These are phyloP conservation scores for Xiphophorus couchianus DNA, from an alignment of 2,113 vertebrate genomes.

Conservation along the genomic window DNA sequence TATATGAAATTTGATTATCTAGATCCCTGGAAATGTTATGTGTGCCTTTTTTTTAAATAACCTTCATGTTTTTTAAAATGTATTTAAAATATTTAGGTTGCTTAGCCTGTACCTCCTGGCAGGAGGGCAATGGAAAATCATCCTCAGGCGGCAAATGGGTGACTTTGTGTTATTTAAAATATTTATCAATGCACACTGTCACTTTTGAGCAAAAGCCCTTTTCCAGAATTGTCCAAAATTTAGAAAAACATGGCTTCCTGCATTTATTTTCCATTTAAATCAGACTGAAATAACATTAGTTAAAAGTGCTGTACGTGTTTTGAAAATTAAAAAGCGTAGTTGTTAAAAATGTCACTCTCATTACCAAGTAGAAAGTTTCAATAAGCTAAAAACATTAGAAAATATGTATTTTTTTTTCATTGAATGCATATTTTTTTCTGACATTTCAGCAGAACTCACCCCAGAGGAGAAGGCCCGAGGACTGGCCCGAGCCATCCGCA, in stretches of 20 bases:
- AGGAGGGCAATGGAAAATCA: not conserved
- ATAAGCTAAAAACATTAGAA: too few species aligned
- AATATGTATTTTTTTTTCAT: too few species aligned
- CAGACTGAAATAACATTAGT: not conserved
- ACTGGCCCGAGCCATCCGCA: conserved; percentile 93
- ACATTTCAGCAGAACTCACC: conserved; percentile 82
- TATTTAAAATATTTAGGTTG: not conserved
- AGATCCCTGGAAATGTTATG: not conserved
- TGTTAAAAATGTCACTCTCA: not conserved
- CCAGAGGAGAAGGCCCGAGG: conserved; percentile 92
- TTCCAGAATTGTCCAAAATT: not conserved
- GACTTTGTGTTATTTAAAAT: not conserved
- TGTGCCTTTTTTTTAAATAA: not conserved
- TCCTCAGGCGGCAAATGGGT: not conserved
- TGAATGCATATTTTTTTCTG: too few species aligned
- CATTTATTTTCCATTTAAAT: not conserved
- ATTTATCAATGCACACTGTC: not conserved
- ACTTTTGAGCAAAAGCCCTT: not conserved
- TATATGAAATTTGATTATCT: not conserved
- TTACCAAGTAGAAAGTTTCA: too few species aligned
- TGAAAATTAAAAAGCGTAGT: not conserved
- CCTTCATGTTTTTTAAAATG: not conserved
- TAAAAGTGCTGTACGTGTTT: too few species aligned
- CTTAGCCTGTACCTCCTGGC: not conserved
- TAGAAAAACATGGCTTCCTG: not conserved